phyloP scores from a whole-genome alignment of 2,113 vertebrate species.

The Oryzias javanicus region DNA sequence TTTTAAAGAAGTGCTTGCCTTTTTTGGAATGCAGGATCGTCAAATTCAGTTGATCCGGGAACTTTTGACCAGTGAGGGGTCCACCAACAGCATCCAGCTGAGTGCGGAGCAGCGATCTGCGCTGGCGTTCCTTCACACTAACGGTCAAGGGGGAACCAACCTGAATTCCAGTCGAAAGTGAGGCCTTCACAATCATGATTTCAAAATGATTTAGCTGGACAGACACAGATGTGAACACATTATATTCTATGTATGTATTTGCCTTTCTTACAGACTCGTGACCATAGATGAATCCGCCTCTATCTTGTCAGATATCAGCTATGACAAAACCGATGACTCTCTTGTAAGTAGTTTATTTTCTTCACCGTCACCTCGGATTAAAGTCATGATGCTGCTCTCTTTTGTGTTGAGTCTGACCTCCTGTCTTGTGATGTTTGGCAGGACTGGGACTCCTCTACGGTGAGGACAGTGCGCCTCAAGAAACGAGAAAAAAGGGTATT shows the following conservation, averaged over 20 bases:
- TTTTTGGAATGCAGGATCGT: constrained; percentile 79
- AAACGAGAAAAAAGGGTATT: constrained; percentile 91
- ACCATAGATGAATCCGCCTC: constrained; percentile 97
- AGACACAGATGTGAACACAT: no score
- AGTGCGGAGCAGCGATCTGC: constrained; percentile 95
- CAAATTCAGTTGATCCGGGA: constrained; percentile 95
- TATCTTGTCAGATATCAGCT: constrained; percentile 97
- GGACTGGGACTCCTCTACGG: constrained; percentile 94
- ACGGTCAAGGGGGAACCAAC: constrained; percentile 67
- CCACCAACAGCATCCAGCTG: constrained; percentile 90
- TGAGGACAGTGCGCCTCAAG: constrained; percentile 87
- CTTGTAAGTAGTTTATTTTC: constrained; percentile 77
- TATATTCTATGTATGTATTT: background rate
- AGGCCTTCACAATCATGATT: background rate
- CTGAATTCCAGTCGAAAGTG: constrained; percentile 86
- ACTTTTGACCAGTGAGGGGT: constrained; percentile 89
- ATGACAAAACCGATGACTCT: constrained; percentile 96
- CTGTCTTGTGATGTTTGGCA: constrained; percentile 51
- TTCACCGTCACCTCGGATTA: background rate
- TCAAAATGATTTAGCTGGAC: no score
- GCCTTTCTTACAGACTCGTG: constrained; percentile 76
- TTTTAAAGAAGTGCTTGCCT: background rate
- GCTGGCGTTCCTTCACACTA: constrained; percentile 88
- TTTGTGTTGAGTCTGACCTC: background rate
- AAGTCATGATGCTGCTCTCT: background rate